Conservation (phyloP, 2,113 vertebrate genomes). For the Pseudonaja textilis region DNA sequence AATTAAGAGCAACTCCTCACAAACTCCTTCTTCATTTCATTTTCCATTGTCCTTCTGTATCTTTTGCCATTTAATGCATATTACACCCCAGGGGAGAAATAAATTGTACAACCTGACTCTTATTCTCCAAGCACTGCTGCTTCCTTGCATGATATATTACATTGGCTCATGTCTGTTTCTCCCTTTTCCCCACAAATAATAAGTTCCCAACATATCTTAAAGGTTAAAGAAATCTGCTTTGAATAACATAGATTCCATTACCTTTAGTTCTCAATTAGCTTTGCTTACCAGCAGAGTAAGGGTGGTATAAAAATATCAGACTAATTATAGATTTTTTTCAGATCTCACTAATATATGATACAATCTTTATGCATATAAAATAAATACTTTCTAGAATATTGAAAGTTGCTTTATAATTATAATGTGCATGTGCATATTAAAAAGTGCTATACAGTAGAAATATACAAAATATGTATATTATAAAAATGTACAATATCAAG, state of each 20-base stretch:
- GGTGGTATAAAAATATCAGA: neutral
- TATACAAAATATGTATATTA: neutral
- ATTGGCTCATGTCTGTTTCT: conserved; percentile 1
- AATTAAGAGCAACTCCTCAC: conserved; percentile 27
- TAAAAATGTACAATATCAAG: neutral
- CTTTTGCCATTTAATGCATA: conserved; percentile 21
- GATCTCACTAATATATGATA: neutral
- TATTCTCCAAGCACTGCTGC: conserved; percentile 5
- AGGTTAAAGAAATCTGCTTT: neutral
- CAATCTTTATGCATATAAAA: neutral
- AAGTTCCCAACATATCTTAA: neutral
- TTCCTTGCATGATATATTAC: neutral
- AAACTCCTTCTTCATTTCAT: neutral
- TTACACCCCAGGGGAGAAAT: conserved; percentile 7
- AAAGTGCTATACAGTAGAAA: neutral
- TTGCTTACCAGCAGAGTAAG: neutral
- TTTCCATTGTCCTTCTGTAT: conserved; percentile 16
- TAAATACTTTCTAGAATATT: neutral
- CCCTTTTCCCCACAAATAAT: neutral
- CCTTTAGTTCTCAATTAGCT: neutral
- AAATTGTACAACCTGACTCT: conserved; percentile 11
- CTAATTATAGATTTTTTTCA: neutral
- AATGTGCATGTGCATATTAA: neutral
- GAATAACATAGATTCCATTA: neutral
- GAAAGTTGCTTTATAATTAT: neutral